These are phyloP conservation scores for Acleris holmiana DNA, from an alignment of 2,888 invertebrate genomes.

Conservation along the genomic window DNA sequence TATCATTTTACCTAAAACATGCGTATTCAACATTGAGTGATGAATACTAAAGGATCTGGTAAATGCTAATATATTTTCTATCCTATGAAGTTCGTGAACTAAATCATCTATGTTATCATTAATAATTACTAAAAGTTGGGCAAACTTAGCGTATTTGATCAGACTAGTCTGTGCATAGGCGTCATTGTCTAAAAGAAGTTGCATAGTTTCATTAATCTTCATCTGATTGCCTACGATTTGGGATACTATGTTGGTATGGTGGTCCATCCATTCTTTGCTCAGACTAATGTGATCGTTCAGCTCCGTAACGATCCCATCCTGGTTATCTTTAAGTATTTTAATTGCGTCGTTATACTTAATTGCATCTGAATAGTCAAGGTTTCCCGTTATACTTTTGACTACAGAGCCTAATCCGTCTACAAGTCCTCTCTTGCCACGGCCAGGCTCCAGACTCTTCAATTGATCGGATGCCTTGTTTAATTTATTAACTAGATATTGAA, in stretches of 20 bases:
- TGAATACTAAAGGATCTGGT: constrained; percentile 23
- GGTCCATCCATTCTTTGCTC: background rate
- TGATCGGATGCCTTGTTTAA: constrained; percentile 20
- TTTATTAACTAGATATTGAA: constrained; percentile 24
- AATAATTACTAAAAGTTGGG: background rate
- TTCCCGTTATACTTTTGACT: constrained; percentile 39
- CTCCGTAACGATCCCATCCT: constrained; percentile 10
- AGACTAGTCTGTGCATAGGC: background rate
- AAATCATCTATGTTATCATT: constrained; percentile 18
- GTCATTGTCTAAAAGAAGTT: no score
- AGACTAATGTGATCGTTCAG: background rate
- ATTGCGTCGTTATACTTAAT: background rate
- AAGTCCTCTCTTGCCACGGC: constrained; percentile 36
- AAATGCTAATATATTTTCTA: constrained; percentile 32
- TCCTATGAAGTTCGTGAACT: constrained; percentile 15
- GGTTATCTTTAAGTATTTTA: constrained; percentile 33
- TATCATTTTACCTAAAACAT: constrained; percentile 8
- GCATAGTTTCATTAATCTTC: background rate
- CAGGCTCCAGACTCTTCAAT: constrained; percentile 28
- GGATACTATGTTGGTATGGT: background rate
- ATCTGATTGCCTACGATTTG: background rate
- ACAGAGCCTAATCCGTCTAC: constrained; percentile 37
- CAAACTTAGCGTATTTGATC: background rate
- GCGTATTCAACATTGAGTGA: constrained; percentile 21
- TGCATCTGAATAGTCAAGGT: constrained; percentile 38